Conservation (phyloP, 1,140 invertebrate species). For the Scylla paramamosain region DNA sequence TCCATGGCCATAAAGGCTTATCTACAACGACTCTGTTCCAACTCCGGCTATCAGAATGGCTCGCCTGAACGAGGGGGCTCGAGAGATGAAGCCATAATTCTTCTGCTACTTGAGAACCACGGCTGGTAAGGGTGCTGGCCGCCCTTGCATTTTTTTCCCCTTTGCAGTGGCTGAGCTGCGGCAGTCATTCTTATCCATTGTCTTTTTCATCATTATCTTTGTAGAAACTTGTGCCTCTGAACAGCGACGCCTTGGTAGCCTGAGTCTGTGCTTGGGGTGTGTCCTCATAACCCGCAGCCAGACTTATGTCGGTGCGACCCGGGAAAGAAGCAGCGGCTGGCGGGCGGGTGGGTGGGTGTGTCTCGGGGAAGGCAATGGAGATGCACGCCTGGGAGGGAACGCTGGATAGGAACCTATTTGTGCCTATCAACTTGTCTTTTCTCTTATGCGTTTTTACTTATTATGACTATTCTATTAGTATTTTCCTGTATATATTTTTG, state of each 20-base stretch:
- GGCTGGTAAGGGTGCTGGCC: not conserved
- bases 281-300: not conserved
- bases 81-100: slow-evolving; percentile 68
- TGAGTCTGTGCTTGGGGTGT: not conserved
- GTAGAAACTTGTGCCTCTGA: not conserved
- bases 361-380: slow-evolving; percentile 1
- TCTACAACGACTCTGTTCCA: slow-evolving; percentile 73
- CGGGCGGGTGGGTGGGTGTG: not conserved
- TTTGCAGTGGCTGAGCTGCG: not conserved
- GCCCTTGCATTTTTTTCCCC: not conserved
- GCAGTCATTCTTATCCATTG: not conserved
- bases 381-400: not conserved
- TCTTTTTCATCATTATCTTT: not conserved
- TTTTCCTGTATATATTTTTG: not conserved
- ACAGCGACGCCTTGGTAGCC: not conserved
- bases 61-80: slow-evolving; percentile 59
- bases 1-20: slow-evolving; percentile 69
- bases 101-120: slow-evolving; percentile 54
- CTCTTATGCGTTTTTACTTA: not conserved
- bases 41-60: slow-evolving; percentile 70
- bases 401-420: too few relatives aligned
- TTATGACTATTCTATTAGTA: not conserved
- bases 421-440: too few relatives aligned
- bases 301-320: not conserved
- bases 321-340: not conserved